phyloP scores from a whole-genome alignment of 2,113 vertebrate species.

The Microcebus ravelobensis region DNA sequence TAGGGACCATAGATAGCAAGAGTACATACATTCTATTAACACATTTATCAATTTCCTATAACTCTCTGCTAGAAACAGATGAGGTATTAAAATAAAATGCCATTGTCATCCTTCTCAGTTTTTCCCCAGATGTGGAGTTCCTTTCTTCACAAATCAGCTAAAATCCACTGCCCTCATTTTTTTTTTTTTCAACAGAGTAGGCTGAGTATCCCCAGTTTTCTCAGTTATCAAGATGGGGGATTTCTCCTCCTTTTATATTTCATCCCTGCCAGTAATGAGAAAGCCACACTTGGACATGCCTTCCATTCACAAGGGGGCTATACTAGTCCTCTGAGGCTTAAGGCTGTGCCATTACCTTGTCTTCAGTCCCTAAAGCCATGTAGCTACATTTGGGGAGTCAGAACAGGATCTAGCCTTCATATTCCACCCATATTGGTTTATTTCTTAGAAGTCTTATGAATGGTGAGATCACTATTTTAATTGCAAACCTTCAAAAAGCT shows the following conservation, averaged over 20 bases:
- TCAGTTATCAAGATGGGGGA: neutral
- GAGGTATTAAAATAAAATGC: neutral
- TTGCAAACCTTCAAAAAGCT: neutral
- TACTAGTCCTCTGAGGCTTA: neutral
- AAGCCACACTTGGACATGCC: neutral
- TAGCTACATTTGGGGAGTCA: neutral
- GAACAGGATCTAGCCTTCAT: neutral
- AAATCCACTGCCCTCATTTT: neutral
- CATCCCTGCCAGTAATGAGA: neutral
- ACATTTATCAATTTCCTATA: neutral
- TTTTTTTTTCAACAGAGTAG: neutral
- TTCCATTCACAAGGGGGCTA: neutral
- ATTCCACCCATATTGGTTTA: neutral
- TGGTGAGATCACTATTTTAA: neutral
- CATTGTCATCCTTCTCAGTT: neutral
- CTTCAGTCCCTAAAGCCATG: neutral
- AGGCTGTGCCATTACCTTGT: neutral
- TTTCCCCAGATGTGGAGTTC: neutral
- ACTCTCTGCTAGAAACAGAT: neutral
- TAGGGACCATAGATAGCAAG: neutral
- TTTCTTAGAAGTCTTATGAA: neutral
- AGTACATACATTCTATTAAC: neutral
- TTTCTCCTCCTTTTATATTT: neutral
- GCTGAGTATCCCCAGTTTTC: neutral
- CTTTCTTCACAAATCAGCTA: neutral